Base-by-base conservation (phyloP, 1,140 invertebrate genomes). In the Neotoxoptera formosana region DNA sequence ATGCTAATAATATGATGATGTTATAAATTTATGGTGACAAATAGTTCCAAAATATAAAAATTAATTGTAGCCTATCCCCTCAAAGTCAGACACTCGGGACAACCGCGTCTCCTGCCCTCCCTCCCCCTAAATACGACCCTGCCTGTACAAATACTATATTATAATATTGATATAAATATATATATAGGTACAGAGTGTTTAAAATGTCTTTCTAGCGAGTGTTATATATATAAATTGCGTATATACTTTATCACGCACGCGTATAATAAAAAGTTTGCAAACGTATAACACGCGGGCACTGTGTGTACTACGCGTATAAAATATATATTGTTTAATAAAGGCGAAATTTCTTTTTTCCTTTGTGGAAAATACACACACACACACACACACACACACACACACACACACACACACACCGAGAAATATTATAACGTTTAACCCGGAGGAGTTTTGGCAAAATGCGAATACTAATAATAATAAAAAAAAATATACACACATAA, bases 371-470 rank as follows among this genome's bases (percentile, higher is more conserved):
- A 87, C 45, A 47, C 45, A 87, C 45, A 47, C 45, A 87, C 45
- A 47, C 45, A 87, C 45, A 47, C 45, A 87, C 45, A 47, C 45
- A 87, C 45, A 47, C 45, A 87, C 45, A 47, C 45, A 87, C 45
- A 47, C 45, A 87, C 45, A 47, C 45, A 87, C 30, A 48, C 47
- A 20, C 30, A 30, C 45, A n/a, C 47, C 14, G 45, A 88, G 48
- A 88, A 88, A 36, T 88, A 88, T 87, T 88, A 88, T 87, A 88
- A 51, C 87, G 30, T 88, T 88, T 88, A 88, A 88, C 87, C 47
- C 87, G 87, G 20, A 88, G 47, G 48, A 88, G 47, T 53, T 88
- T 47, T 47, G 48, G 48, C 30, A n/a, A 88, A 88, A 88, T n/a
- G 48, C 87, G n/a, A 88, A 88, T 84, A 41, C 34, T 84, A 45